A percentile compares a stretch with the other conserved stretches of the same genome.
Conservation (phyloP, 2,888 invertebrate species). For the Epistrophella euchroma region DNA sequence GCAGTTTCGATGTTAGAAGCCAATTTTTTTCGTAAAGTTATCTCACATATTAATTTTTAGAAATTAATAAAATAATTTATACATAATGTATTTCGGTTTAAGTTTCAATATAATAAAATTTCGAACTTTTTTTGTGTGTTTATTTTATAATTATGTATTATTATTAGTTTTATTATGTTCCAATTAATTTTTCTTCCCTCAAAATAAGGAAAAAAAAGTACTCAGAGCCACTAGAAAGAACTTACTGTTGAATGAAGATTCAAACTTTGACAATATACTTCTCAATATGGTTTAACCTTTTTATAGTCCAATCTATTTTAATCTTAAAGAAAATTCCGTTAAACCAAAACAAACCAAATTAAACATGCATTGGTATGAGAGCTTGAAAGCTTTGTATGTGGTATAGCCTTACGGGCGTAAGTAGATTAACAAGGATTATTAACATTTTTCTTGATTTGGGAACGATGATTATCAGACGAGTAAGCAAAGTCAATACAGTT, state of each 20-base stretch:
- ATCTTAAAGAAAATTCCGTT: not conserved
- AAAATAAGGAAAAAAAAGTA: not conserved
- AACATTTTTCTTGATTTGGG: slow-evolving; percentile 80
- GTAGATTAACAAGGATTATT: slow-evolving; percentile 82
- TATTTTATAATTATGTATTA: too few species aligned
- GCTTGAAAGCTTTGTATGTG: slow-evolving; percentile 28
- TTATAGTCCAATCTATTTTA: slow-evolving; percentile 53
- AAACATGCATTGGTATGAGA: slow-evolving; percentile 1
- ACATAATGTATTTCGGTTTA: too few species aligned
- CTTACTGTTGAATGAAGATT: slow-evolving; percentile 42
- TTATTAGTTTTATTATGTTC: too few species aligned
- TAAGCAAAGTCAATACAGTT: slow-evolving; percentile 83
- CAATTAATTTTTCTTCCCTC: not conserved
- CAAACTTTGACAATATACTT: slow-evolving; percentile 54
- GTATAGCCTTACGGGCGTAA: slow-evolving; percentile 65
- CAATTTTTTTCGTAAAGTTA: too few species aligned
- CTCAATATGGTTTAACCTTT: slow-evolving; percentile 33
- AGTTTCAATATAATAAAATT: too few species aligned
- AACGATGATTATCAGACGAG: slow-evolving; percentile 76
- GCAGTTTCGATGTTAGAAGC: too few species aligned
- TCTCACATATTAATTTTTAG: too few species aligned
- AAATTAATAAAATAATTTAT: too few species aligned
- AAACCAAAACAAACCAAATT: not conserved
- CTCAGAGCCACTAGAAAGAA: not conserved
- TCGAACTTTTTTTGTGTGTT: too few species aligned